Base-by-base conservation (phyloP, 2,113 vertebrate species). In the Pachyramphus minor region DNA sequence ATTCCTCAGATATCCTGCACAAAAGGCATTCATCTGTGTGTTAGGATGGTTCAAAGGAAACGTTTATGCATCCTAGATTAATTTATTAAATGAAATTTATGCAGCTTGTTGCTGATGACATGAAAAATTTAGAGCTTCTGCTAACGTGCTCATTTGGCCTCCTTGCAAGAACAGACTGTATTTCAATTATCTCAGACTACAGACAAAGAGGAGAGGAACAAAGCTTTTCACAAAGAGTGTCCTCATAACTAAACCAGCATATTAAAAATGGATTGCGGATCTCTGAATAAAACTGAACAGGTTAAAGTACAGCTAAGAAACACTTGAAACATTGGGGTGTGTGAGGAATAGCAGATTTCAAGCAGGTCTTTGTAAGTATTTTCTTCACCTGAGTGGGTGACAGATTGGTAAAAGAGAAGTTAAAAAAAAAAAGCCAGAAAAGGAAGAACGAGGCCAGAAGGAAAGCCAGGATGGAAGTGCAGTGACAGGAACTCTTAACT, bases 41-140 rank as follows among this genome's bases (percentile, higher is more conserved):
- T 52, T 83, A 71, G 82, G 82, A 86, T 56, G 78, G 84, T 93
- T 97, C 91, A 97, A 97, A 97, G 93, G 85, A 90, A 94, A 52
- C 82, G 63, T 90, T 91, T 95, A 83, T 74, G 87, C 87, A 95
- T 90, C 82, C 92, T 86, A 69, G 85, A 94, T 93, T 96, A 96
- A 97, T 96, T 97, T 95, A 93, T 90, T 55, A 95, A 93, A 84
- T 72, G 62, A 96, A 94, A 96, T 96, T 92, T 93, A 97, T 97
- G 95, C 93, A 95, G 96, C 93, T 96, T 94, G 93, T 90, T 95
- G 93, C 87, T 58, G 85, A 94, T 80, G 91, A 96, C 91, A 96
- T 94, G 91, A 96, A 96, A 97, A 94, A 96, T 92, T 62, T 83
- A 90, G 87, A 95, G 92, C 75, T 84, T 83, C 87, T 74, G 75